Evolutionary conservation across 1,140 invertebrate genomes (phyloP), one percentile per base, ranked within the genome.

Genomic region (Hyles vespertilio): DNA sequence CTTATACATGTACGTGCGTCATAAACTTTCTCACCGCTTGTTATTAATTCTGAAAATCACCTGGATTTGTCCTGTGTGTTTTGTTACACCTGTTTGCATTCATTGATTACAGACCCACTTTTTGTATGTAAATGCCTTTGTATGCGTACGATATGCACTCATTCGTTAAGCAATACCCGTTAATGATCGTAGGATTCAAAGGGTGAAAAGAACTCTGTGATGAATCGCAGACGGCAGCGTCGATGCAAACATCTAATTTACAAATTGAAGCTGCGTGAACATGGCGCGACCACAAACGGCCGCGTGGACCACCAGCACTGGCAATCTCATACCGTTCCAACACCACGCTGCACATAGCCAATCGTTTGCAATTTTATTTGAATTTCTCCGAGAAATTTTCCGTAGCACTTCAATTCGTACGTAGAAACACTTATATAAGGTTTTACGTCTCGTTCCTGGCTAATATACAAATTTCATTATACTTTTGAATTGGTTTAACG

Each of bases 381-480:
- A 67, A 70, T 69, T 72, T 74, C 51, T 44, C 56, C 51, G 59
- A 65, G 56, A 61, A 74, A 70, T 77, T 69, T 77, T 69, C 60
- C 63, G 62, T 58, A 59, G 61, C 58, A 57, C 67, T 74, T 73
- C 65, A 72, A 74, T 69, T 72, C 60, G 70, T 74, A 79, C 72
- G 79, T 69, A 74, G 57, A 77, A 86, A 81, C 66, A 76, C 76
- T 80, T 80, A 83, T 77, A 83, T 69, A 70, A 53, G 59, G 59
- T 53, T 74, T 65, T 63, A 56, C 45, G 44, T 56, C 34, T 32
- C 65, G 52, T 72, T 66, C 67, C 46, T 55, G 48, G 51, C 60
- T 79, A 72, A 76, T 81, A 77, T 73, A 79, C 70, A 77, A 77
- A 81, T 77, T 79, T 76, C 69, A 80, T 78, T 81, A 74, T 79